phyloP scores from a whole-genome alignment of 1,140 invertebrate genomes.

The Aphidius gifuensis region DNA sequence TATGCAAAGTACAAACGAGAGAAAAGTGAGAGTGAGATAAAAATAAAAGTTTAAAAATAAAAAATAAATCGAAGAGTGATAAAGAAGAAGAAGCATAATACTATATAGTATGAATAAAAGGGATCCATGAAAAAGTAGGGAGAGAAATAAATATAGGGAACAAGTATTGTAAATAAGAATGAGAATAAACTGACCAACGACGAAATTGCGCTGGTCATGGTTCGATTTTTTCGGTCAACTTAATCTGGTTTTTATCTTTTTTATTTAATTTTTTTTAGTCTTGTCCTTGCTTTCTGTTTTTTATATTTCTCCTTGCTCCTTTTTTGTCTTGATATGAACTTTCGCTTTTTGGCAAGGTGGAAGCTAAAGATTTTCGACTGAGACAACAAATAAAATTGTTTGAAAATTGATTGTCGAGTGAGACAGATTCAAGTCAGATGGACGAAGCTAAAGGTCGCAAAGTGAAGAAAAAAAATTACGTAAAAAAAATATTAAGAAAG shows the following conservation, averaged over 20 bases:
- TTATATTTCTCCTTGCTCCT: conserved; percentile 26
- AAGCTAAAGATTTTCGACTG: conserved; percentile 23
- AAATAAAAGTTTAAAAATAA: no score
- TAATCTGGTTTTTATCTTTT: no score
- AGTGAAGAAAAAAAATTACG: conserved; percentile 42
- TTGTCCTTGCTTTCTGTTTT: conserved; percentile 27
- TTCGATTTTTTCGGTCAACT: conserved; percentile 20
- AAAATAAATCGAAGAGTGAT: no score
- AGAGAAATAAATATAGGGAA: no score
- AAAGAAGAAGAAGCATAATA: no score
- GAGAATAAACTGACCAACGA: conserved; percentile 44
- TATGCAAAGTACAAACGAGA: conserved; percentile 6
- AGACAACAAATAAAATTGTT: conserved; percentile 25
- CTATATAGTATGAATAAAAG: no score
- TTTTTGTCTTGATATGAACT: conserved; percentile 22
- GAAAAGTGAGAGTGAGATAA: neutral
- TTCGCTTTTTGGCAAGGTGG: conserved; percentile 21
- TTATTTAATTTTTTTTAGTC: conserved; percentile 4
- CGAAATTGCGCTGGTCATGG: conserved; percentile 50
- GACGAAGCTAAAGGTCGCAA: conserved; percentile 35
- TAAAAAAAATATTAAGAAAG: conserved; percentile 36
- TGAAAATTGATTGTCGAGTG: conserved; percentile 27
- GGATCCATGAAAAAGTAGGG: neutral
- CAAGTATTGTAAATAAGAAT: conserved; percentile 7
- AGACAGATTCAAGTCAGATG: conserved; percentile 35